phyloP scores from a whole-genome alignment of 2,888 invertebrate genomes.

The Scaptomyza cyrtandrae region DNA sequence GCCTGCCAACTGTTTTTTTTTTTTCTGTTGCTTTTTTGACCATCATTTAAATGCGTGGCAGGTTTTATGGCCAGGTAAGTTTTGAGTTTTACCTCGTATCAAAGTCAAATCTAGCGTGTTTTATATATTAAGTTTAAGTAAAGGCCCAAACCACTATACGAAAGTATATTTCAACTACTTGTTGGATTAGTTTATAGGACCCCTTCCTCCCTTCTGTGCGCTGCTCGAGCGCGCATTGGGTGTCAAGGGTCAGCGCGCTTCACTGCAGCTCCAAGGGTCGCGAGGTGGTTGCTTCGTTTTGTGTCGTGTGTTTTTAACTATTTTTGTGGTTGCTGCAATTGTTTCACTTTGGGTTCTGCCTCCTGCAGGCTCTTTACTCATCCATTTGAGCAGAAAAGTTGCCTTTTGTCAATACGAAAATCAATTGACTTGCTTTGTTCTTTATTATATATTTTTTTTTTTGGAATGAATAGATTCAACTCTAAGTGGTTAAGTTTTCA shows the following conservation, averaged over 20 bases:
- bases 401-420: constrained; percentile 36
- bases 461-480: constrained; percentile 5
- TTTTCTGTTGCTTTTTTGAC: not conserved
- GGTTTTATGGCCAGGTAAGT: constrained; percentile 69
- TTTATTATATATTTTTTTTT: constrained; percentile 1
- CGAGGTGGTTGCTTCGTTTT: constrained; percentile 31
- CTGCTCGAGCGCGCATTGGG: constrained; percentile 39
- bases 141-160: constrained; percentile 19
- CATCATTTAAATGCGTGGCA: constrained; percentile 73
- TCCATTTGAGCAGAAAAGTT: constrained; percentile 31
- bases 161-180: constrained; percentile 38
- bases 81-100: constrained; percentile 43
- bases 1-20: constrained; percentile 53
- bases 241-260: constrained; percentile 67
- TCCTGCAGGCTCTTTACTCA: constrained; percentile 15
- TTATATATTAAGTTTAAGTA: constrained; percentile 16
- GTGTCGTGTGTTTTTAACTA: not conserved
- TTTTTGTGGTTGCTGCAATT: constrained; percentile 32
- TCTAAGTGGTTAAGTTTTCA: constrained; percentile 9
- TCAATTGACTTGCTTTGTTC: constrained; percentile 36
- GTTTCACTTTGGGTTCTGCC: constrained; percentile 9
- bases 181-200: constrained; percentile 41
- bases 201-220: constrained; percentile 1
- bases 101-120: constrained; percentile 28
- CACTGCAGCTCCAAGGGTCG: constrained; percentile 30